A percentile compares a stretch with the other conserved stretches of the same genome.
Conservation (phyloP, 2,888 invertebrate genomes). For the Periphyllus acericola region DNA sequence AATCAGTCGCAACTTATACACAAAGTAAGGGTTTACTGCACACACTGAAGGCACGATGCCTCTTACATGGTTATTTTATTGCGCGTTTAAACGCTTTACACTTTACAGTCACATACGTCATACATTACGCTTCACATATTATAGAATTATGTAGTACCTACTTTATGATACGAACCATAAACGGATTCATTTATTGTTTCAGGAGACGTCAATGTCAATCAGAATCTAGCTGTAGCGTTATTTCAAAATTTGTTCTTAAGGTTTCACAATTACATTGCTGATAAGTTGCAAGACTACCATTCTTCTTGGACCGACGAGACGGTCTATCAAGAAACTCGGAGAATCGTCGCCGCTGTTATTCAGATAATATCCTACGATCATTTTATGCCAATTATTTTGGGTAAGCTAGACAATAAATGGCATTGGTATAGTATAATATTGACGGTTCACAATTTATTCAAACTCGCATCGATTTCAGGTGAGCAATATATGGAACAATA, state of each 20-base stretch:
- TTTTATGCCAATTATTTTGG: slow-evolving; percentile 46
- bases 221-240: slow-evolving; percentile 35
- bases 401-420: not conserved
- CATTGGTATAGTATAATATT: too few species aligned
- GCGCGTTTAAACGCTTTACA: too few species aligned
- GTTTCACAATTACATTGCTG: slow-evolving; percentile 38
- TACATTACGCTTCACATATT: too few species aligned
- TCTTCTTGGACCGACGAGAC: slow-evolving; percentile 38
- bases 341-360: slow-evolving; percentile 16
- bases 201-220: slow-evolving; percentile 46
- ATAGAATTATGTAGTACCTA: too few species aligned
- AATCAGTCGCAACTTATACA: too few species aligned
- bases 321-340: slow-evolving; percentile 39
- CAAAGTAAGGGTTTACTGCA: too few species aligned
- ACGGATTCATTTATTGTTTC: too few species aligned
- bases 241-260: slow-evolving; percentile 41
- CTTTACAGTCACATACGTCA: too few species aligned
- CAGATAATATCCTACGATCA: slow-evolving; percentile 39
- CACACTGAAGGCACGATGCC: too few species aligned
- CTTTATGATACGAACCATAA: too few species aligned
- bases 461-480: not conserved
- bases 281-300: not conserved
- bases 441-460: too few species aligned
- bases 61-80: too few species aligned
- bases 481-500: slow-evolving; percentile 21